Evolutionary conservation across 92 coral and sea anemone species (phyloP).

Genomic region (Muricea muricata): DNA sequence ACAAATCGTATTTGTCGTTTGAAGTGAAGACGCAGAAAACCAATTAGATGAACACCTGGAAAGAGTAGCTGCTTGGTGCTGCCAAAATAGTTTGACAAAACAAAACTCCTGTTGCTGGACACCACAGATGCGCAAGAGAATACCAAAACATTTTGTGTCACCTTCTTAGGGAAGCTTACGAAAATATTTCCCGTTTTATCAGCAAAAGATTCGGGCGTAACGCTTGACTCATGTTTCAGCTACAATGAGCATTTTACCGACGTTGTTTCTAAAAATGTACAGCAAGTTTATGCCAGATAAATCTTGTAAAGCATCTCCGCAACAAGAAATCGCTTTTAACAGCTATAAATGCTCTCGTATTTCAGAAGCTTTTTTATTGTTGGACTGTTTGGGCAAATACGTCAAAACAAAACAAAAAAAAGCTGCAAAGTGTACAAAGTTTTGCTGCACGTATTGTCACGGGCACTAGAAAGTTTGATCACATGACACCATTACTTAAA

Average conservation of each 20-base stretch:
- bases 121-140: conserved; percentile 45
- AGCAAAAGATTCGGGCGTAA: conserved; percentile 43
- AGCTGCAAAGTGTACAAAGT: conserved; percentile 48
- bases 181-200: conserved; percentile 20
- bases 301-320: conserved; percentile 29
- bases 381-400: conserved; percentile 50
- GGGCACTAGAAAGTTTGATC: conserved; percentile 16
- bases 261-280: conserved; percentile 44
- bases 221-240: conserved; percentile 21
- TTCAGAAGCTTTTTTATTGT: conserved; percentile 40
- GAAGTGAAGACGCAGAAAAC: conserved; percentile 4
- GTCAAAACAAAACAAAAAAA: conserved; percentile 16
- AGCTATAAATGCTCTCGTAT: conserved; percentile 39
- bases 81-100: conserved; percentile 17
- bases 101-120: conserved; percentile 43
- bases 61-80: conserved; percentile 34
- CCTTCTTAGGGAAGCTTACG: conserved; percentile 31
- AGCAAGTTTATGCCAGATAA: conserved; percentile 36
- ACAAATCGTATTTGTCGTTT: conserved; percentile 1
- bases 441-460: conserved; percentile 35
- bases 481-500: conserved; percentile 6
- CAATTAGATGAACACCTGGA: conserved; percentile 18
- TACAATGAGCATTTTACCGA: conserved; percentile 3
- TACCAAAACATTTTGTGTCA: conserved; percentile 16
- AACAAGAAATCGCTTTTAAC: conserved; percentile 38